Base-by-base conservation (phyloP, 2,797 vertebrate genomes). In the Trachops cirrhosus region DNA sequence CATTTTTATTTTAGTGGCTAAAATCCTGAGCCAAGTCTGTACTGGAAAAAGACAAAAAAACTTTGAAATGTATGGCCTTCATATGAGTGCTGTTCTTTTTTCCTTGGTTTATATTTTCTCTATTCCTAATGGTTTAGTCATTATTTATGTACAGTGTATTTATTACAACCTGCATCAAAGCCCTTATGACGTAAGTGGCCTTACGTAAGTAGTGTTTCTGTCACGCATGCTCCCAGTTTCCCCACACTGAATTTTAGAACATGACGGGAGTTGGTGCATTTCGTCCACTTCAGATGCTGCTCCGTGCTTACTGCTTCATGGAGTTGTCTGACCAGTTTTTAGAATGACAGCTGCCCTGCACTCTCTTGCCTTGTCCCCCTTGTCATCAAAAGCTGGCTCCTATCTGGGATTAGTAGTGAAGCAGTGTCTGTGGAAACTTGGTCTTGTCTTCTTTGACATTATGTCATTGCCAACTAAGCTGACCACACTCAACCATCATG, bases 1-100 rank as follows among this genome's bases (percentile, higher is more conserved):
- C n/a, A 24, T 34, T 89, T 91, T 84, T 91, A 9, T 77, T 86
- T 68, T 79, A 73, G 67, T 15, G 88, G 34, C 22, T 96, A 93
- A 94, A 91, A 77, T 29, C 18, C 24, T 91, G 16, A 86, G 32
- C 6, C 44, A 89, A 77, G 26, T 57, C 22, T 26, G 2, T 37
- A 89, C 24, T 87, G 18, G 64, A 94, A 73, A n/a, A 24, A 22
- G 78, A 41, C 9, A 75, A 22, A 52, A 41, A n/a, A 44, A 57
- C 48, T 87, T 94, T 46, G 50, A 84, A 71, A 48, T 54, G 39
- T 34, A 67, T 91, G 67, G 4, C 22, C 1, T 92, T 84, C 46
- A 46, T 41, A 86, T 82, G 3, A 67, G 6, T 67, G 5, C 50
- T 70, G 9, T 34, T 74, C 22, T n/a, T 87, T 54, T 89, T 34